These are phyloP conservation scores for Dermolepida albohirtum DNA, from an alignment of 2,888 invertebrate genomes.

Conservation along the genomic window DNA sequence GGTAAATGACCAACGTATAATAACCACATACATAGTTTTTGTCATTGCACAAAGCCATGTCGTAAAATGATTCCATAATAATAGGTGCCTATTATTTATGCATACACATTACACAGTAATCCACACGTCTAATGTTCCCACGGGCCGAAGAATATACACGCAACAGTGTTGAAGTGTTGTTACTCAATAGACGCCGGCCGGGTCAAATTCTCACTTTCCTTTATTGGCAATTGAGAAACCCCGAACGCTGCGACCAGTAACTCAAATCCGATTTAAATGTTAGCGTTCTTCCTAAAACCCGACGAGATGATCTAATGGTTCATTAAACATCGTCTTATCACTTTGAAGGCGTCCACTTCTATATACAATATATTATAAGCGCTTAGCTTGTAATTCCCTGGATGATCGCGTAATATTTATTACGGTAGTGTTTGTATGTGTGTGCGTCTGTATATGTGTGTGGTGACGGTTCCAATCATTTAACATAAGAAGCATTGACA, in stretches of 20 bases:
- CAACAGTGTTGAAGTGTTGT: constrained; percentile 12
- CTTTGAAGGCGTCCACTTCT: background rate
- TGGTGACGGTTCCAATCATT: constrained; percentile 1
- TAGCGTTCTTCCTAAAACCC: background rate
- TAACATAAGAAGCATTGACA: constrained; percentile 4
- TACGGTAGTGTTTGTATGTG: too few species aligned
- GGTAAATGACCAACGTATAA: too few species aligned
- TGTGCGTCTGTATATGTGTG: too few species aligned
- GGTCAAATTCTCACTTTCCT: constrained; percentile 32
- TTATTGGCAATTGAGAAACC: constrained; percentile 20
- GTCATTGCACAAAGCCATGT: too few species aligned
- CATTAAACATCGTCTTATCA: constrained; percentile 25
- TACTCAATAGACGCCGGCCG: constrained; percentile 14
- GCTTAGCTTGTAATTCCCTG: background rate
- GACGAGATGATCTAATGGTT: constrained; percentile 7
- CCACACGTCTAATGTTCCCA: constrained; percentile 24
- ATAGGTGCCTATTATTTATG: too few species aligned
- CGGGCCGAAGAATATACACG: constrained; percentile 12
- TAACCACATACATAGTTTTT: too few species aligned
- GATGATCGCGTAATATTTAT: constrained; percentile 2
- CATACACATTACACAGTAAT: constrained; percentile 3
- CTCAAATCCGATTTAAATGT: constrained; percentile 27
- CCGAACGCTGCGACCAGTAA: background rate
- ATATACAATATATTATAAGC: background rate
- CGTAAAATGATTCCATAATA: too few species aligned